Evolutionary conservation across 2,113 vertebrate species (phyloP), one percentile per base, ranked within the genome.

Genomic region (Sceloporus undulatus): DNA sequence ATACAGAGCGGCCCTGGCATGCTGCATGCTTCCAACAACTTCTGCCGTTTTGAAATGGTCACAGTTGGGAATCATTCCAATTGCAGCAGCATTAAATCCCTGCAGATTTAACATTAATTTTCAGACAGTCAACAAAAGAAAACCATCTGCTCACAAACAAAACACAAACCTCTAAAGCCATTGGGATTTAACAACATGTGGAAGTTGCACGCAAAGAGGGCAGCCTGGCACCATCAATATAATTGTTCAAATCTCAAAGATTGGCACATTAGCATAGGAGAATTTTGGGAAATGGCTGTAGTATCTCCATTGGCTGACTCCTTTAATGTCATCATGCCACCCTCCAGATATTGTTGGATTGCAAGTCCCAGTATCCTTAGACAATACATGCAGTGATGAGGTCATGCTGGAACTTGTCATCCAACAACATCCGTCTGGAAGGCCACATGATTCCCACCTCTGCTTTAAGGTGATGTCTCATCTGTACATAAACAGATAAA

Each of bases 201-300:
- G 40, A 70, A 6, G 59, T 21, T 16, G 56, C 52, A 76, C 8
- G 23, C 66, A 68, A 23, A 68, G 19, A 62, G 18, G 11, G 59
- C 59, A 62, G 13, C 5, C n/a, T 38, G 27, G 34, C 10, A 48
- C 83, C 48, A 62, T 42, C 34, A 23, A 0, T 74, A 38, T 13
- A 91, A 62, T 86, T n/a, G 83, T 48, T 23, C 76, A 71, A 7
- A 40, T 91, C 79, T 75, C 66, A 87, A 79, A 91, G 29, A 74
- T 5, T 34, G 81, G 29, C 4, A 2, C 23, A 18, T 75, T 82
- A 14, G 1, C 3, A 62, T 66, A 42, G 11, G 10, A 23, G 80
- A 27, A 23, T 42, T 34, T 54, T 34, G 13, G 34, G 73, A 76
- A 42, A 65, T 65, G 34, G 6, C 40, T 48, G 19, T 40, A 5